Base-by-base conservation (phyloP, 2,888 invertebrate genomes). In the Dicranocentrus wangi region DNA sequence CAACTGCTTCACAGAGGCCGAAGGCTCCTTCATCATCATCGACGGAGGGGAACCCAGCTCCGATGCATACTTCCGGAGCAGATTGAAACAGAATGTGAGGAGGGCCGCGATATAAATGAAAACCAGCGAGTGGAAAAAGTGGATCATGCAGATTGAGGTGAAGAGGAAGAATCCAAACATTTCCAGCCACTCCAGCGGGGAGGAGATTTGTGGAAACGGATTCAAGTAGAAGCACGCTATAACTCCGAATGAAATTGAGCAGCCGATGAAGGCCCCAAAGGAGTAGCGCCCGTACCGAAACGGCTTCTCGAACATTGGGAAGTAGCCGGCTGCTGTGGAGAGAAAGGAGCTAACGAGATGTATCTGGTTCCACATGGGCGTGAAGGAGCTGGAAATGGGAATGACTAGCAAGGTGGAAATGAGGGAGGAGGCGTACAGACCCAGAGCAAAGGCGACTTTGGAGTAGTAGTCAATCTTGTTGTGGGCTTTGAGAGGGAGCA, bases 401-500 rank as follows among this genome's bases (percentile, higher is more conserved):
- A 61, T 3, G 5, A 61, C 17, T 27, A 61, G n/a, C 1, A 61
- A 17, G 15, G 2, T 58, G 25, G 58, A 58, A 23, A 58, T 21
- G 1, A 27, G 5, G 25, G 58, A 25, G 1, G 58, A 58, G 8
- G 27, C 10, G 58, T 58, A 58, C 25, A 58, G 13, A 25, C 58
- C 25, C 10, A 27, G 13, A 27, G 27, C 13, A n/a, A 58, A 58
- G 3, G 58, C 15, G 10, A 58, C 10, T 27, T 58, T 58, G 2
- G 58, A 58, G 8, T n/a, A 21, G 17, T 58, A 58, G 17, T 58
- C 58, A 23, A 58, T 8, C 15, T 58, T 23, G 27, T 27, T 58
- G 13, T 27, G 58, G 10, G 23, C 58, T 27, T 58, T 58, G 25
- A 58, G 58, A 25, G 58, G 58, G 23, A 58, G 58, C 58, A 58